Evolutionary conservation across 1,140 invertebrate species (phyloP).

Genomic region (Philopotamus ludificatus): DNA sequence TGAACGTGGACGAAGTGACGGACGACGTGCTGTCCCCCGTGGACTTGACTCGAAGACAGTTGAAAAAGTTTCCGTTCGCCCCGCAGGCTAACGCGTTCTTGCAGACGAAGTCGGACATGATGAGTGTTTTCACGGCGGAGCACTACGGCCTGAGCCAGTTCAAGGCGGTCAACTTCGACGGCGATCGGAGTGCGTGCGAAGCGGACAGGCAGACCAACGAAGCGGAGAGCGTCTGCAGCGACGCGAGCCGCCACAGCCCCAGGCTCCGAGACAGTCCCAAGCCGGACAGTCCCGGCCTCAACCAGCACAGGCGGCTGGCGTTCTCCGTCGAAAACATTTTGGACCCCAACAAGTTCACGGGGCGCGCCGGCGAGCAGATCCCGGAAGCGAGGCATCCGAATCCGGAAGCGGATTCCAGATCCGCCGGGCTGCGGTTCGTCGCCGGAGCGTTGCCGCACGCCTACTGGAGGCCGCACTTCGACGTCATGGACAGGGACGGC

Average conservation of each 20-base stretch:
- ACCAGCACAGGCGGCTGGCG: constrained; percentile 60
- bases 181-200: constrained; percentile 6
- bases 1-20: constrained; percentile 49
- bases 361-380: constrained; percentile 46
- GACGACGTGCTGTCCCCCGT: constrained; percentile 50
- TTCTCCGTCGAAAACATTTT: constrained; percentile 92
- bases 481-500: constrained; percentile 53
- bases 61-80: constrained; percentile 31
- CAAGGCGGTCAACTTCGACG: constrained; percentile 27
- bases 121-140: constrained; percentile 39
- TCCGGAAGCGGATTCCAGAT: background rate
- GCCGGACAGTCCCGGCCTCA: constrained; percentile 33
- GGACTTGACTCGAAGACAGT: constrained; percentile 48
- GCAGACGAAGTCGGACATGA: constrained; percentile 23
- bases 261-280: constrained; percentile 46
- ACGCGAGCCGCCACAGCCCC: constrained; percentile 46
- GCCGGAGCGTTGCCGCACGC: constrained; percentile 47
- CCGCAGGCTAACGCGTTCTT: constrained; percentile 38
- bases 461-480: constrained; percentile 63
- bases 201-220: constrained; percentile 42
- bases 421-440: constrained; percentile 43
- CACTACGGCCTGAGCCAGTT: constrained; percentile 25
- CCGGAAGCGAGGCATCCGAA: background rate
- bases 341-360: constrained; percentile 87
- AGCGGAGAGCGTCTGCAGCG: constrained; percentile 52